A percentile compares a stretch with the other conserved stretches of the same genome.
Conservation (phyloP, 1,140 invertebrate genomes). For the Caenorhabditis elegans region WBcel235 BX284602.5:13134501-13135000, state of each 20-base stretch:
- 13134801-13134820: constrained; percentile 89
- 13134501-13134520: no score
- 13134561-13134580: no score
- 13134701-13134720: constrained; percentile 71
- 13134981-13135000: constrained; percentile 82
- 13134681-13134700: no score
- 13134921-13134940: constrained; percentile 97
- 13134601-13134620: no score
- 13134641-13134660: no score
- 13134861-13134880: constrained; percentile 69
- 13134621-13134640: no score
- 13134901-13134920: constrained; percentile 82
- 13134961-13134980: constrained; percentile 89
- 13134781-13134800: constrained; percentile 94
- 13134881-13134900: constrained; percentile 49
- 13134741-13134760: no score
- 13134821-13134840: constrained; percentile 88
- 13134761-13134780: no score
- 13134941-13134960: constrained; percentile 91
- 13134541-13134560: no score
- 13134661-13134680: no score
- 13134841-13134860: constrained; percentile 85
- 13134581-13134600: no score
- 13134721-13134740: constrained; percentile 94
- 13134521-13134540: no score